Evolutionary conservation across 2,888 invertebrate genomes (phyloP), one percentile per base, ranked within the genome.

Genomic region (Thalpophila matura): DNA sequence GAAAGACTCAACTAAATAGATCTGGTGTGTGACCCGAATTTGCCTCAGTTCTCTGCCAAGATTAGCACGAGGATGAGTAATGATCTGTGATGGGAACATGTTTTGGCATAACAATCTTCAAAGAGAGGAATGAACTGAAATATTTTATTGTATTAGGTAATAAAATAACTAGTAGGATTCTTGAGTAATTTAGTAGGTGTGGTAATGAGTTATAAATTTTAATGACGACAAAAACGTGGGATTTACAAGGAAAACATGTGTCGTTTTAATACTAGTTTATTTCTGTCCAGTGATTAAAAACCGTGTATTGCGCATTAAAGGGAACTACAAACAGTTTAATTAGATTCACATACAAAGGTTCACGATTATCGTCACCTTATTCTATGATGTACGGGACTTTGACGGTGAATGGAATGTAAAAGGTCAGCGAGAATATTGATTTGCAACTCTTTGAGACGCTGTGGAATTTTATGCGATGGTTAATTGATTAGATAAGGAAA

Each of bases 21-120:
- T 77, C 65, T 82, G 57, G 81, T 84, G 77, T 86, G 84, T 88
- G 92, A 92, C 91, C 92, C 83, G 84, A 89, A 89, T 91, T 85
- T 84, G 81, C 81, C 74, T 87, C 78, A 70, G 82, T 75, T 75
- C 83, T 81, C 77, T 85, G 91, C 89, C 87, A 92, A 90, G 87
- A 90, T 90, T 90, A 90, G 87, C 83, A 83, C 79, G 50, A n/a
- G 67, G 50, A 71, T 71, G 83, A 82, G 79, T 74, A 85, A 84
- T 83, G 81, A 78, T 80, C 77, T 79, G 76, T 74, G 78, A 73
- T 79, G 56, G 77, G 72, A 80, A 74, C 74, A 75, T 79, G 31
- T 68, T 72, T 84, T 84, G 70, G 77, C 74, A 79, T 80, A 74
- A 80, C 65, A 74, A 64, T 79, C 53, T 62, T 68, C 56, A 60